A percentile compares a stretch with the other conserved stretches of the same genome.
These are phyloP conservation scores for Aphelenchoides besseyi DNA, from an alignment of 1,140 invertebrate genomes.

Conservation along the genomic window DNA sequence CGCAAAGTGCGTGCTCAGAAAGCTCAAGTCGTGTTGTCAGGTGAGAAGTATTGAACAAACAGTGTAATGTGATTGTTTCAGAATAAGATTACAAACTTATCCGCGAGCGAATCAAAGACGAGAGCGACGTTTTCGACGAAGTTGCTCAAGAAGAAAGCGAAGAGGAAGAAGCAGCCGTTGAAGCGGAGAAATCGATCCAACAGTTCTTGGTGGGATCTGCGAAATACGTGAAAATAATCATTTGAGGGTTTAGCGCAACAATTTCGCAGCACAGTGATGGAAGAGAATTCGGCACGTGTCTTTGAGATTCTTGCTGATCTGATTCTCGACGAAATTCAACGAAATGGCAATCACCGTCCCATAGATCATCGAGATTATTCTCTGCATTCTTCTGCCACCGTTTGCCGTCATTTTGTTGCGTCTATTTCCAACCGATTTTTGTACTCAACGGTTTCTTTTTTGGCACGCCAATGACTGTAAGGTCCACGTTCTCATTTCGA, in stretches of 20 bases:
- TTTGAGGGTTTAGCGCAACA: background rate
- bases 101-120: background rate
- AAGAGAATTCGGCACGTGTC: background rate
- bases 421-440: background rate
- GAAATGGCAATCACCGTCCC: too few species aligned
- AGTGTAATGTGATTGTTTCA: background rate
- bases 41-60: constrained; percentile 2
- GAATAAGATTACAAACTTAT: background rate
- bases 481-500: constrained; percentile 19
- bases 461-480: too few species aligned
- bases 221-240: background rate
- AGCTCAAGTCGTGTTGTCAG: constrained; percentile 17
- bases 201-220: background rate
- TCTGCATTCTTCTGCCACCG: too few species aligned
- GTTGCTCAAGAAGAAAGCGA: background rate
- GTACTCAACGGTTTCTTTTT: too few species aligned
- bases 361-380: too few species aligned
- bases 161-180: too few species aligned
- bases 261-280: background rate
- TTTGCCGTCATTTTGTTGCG: background rate
- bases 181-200: background rate
- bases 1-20: constrained; percentile 5
- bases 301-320: background rate
- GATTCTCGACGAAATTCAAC: too few species aligned
- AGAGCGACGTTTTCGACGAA: background rate